phyloP scores from a whole-genome alignment of 2,113 vertebrate species.

The Carlito syrichta region DNA sequence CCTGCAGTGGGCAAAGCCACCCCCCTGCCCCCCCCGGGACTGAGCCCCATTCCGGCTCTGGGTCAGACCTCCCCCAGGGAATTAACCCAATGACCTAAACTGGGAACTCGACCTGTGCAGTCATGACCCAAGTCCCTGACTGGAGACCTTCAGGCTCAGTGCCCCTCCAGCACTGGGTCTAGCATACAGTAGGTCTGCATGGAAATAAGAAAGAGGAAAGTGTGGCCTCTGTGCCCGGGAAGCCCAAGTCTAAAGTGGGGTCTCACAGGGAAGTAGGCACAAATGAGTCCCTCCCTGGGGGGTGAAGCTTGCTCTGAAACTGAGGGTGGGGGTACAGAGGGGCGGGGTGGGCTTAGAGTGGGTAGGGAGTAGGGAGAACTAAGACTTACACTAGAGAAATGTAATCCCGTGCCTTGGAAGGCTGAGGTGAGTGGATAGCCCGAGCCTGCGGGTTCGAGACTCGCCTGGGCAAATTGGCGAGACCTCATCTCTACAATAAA shows the following conservation, averaged over 20 bases:
- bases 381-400: background rate
- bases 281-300: rapidly evolving
- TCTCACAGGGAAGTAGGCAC: background rate
- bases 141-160: too few species aligned
- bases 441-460: too few species aligned
- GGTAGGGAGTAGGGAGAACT: background rate
- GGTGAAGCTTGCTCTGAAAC: background rate
- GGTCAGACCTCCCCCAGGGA: too few species aligned
- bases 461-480: too few species aligned
- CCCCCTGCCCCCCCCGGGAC: too few species aligned
- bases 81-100: background rate
- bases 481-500: too few species aligned
- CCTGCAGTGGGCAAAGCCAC: too few species aligned
- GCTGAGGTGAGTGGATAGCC: too few species aligned
- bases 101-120: background rate
- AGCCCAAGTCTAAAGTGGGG: too few species aligned
- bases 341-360: background rate
- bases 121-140: background rate
- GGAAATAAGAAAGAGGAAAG: background rate
- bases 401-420: too few species aligned
- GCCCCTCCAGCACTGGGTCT: background rate
- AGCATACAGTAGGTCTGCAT: background rate
- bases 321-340: background rate
- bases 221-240: background rate
- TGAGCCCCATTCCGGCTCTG: background rate